These are phyloP conservation scores for Popillia japonica DNA, from an alignment of 1,140 invertebrate species.

Conservation along the genomic window DNA sequence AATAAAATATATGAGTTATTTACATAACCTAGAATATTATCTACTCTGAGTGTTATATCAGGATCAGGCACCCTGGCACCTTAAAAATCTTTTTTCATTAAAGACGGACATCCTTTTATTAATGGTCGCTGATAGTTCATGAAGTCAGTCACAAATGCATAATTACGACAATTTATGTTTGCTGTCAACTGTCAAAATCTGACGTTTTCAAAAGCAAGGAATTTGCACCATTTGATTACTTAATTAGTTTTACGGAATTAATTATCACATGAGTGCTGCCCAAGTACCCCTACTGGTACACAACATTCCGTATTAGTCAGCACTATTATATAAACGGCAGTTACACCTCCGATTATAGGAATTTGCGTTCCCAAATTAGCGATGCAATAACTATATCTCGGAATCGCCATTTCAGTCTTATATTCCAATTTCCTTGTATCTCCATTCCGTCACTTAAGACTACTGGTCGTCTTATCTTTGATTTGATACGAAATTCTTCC, in stretches of 20 bases:
- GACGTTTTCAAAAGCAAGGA: too few species aligned
- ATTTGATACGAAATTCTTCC: constrained; percentile 69
- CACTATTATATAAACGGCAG: constrained; percentile 68
- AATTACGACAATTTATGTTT: too few species aligned
- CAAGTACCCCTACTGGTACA: constrained; percentile 66
- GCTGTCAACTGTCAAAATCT: too few species aligned
- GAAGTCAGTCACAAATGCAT: too few species aligned
- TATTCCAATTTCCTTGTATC: constrained; percentile 63
- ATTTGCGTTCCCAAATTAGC: constrained; percentile 68
- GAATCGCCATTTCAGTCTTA: constrained; percentile 66
- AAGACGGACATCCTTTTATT: too few species aligned
- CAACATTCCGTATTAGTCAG: constrained; percentile 69
- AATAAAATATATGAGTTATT: too few species aligned
- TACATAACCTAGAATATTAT: too few species aligned
- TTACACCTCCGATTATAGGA: constrained; percentile 69
- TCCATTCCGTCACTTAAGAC: constrained; percentile 67
- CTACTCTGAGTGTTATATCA: too few species aligned
- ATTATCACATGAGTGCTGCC: constrained; percentile 62
- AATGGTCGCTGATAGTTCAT: too few species aligned
- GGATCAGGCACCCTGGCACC: too few species aligned
- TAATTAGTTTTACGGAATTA: not conserved
- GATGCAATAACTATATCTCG: constrained; percentile 68
- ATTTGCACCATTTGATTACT: too few species aligned
- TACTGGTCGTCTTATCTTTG: constrained; percentile 65
- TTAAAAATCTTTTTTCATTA: too few species aligned